A percentile compares a stretch with the other conserved stretches of the same genome.
These are phyloP conservation scores for Athene cunicularia DNA, from an alignment of 2,113 vertebrate genomes.

Conservation along the genomic window DNA sequence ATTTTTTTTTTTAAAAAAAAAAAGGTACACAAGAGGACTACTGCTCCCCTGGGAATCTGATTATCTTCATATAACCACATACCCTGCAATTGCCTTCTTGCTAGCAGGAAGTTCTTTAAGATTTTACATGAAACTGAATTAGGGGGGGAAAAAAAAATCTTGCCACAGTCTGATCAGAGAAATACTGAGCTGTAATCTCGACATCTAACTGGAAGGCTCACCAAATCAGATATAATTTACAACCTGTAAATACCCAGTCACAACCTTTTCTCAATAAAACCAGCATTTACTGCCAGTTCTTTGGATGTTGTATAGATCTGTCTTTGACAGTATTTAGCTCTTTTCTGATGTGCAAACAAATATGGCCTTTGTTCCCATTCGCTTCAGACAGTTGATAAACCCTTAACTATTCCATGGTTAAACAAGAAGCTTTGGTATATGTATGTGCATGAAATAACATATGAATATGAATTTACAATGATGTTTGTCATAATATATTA, in stretches of 20 bases:
- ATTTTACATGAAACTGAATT: constrained; percentile 32
- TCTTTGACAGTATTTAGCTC: not conserved
- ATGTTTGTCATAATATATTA: not conserved
- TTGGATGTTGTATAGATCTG: not conserved
- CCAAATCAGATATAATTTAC: not conserved
- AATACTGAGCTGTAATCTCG: not conserved
- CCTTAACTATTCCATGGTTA: not conserved
- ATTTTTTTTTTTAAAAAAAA: not conserved
- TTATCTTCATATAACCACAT: constrained; percentile 34
- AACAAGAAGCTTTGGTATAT: not conserved
- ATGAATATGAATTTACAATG: not conserved
- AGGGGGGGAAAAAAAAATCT: not conserved
- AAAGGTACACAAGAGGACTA: constrained; percentile 20
- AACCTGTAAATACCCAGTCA: not conserved
- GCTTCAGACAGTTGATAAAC: not conserved
- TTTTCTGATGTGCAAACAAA: not conserved
- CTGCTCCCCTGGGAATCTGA: constrained; percentile 51
- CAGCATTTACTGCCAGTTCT: not conserved
- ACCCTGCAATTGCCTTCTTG: not conserved
- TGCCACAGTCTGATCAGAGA: constrained; percentile 1
- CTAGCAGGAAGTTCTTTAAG: constrained; percentile 30
- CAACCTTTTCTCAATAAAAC: not conserved
- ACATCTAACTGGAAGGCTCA: not conserved
- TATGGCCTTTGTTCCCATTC: not conserved
- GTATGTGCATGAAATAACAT: not conserved